Evolutionary conservation across 2,888 invertebrate species (phyloP).

Genomic region (Augochlorella aurata): DNA sequence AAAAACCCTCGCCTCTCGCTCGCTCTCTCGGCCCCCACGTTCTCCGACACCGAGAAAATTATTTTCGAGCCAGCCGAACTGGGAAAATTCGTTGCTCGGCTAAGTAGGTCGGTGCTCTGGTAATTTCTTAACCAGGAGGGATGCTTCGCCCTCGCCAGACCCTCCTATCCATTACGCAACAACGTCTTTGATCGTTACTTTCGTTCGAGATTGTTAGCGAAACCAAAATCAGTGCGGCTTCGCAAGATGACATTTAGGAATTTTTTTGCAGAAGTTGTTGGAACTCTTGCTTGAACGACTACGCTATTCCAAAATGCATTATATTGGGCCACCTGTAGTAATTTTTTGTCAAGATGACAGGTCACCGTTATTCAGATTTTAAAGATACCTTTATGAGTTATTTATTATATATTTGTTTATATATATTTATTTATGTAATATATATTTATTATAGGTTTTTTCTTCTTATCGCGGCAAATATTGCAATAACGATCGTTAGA

Average conservation of each 20-base stretch:
- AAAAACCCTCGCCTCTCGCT: slow-evolving; percentile 4
- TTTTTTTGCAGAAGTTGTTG: background rate
- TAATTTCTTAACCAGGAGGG: background rate
- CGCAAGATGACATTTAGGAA: background rate
- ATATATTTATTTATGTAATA: no score
- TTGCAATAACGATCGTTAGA: no score
- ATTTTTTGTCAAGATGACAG: no score
- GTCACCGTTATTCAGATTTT: no score
- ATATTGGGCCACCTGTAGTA: background rate
- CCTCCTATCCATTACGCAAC: background rate
- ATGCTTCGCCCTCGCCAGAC: background rate
- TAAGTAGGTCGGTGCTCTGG: background rate
- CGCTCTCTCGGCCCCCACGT: background rate
- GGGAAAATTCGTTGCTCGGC: background rate
- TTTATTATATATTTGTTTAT: no score
- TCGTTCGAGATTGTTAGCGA: background rate
- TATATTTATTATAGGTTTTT: no score
- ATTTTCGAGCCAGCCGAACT: background rate
- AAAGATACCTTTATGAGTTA: no score
- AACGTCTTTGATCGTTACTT: background rate
- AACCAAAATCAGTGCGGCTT: background rate
- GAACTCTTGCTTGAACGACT: background rate
- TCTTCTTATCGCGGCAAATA: no score
- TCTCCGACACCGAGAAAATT: background rate
- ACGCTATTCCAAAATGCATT: background rate